Percentiles rank a stretch among this genome's conserved stretches.
phyloP scores from a whole-genome alignment of 2,888 invertebrate genomes.

The Onchidella celtica region DNA sequence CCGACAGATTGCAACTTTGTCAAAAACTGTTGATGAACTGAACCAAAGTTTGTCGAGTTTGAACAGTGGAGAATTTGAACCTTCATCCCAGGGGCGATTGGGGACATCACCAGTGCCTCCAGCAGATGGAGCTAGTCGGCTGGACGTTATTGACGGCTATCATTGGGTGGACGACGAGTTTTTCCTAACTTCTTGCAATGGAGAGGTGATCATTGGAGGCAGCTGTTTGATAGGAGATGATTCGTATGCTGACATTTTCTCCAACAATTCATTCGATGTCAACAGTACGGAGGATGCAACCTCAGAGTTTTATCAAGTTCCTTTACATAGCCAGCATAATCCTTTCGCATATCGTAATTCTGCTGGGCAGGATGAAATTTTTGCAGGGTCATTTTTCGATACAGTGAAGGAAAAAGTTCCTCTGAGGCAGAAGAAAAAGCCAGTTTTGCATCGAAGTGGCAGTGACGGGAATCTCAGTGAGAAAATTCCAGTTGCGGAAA shows the following conservation, averaged over 20 bases:
- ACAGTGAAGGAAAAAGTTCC: constrained; percentile 31
- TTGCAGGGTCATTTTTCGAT: constrained; percentile 47
- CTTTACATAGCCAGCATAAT: neutral
- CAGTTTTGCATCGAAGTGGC: constrained; percentile 1
- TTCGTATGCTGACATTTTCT: constrained; percentile 51
- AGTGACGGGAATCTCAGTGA: constrained; percentile 28
- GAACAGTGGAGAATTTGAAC: constrained; percentile 66
- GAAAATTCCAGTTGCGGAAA: neutral
- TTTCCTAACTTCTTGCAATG: constrained; percentile 69
- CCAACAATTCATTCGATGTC: constrained; percentile 31
- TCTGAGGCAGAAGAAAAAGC: neutral
- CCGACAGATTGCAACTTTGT: constrained; percentile 69
- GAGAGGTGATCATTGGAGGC: constrained; percentile 67
- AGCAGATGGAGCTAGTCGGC: neutral
- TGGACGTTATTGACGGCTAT: constrained; percentile 68
- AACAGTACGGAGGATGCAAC: constrained; percentile 43
- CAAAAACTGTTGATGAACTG: constrained; percentile 72
- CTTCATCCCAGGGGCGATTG: constrained; percentile 8
- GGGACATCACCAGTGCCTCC: neutral
- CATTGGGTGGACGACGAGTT: constrained; percentile 76
- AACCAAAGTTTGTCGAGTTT: constrained; percentile 71
- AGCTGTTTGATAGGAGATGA: constrained; percentile 66
- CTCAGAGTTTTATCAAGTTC: constrained; percentile 33
- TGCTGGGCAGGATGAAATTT: constrained; percentile 65
- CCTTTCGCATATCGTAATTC: neutral